Base-by-base conservation (phyloP, 1,140 invertebrate species). In the Microplitis mediator region DNA sequence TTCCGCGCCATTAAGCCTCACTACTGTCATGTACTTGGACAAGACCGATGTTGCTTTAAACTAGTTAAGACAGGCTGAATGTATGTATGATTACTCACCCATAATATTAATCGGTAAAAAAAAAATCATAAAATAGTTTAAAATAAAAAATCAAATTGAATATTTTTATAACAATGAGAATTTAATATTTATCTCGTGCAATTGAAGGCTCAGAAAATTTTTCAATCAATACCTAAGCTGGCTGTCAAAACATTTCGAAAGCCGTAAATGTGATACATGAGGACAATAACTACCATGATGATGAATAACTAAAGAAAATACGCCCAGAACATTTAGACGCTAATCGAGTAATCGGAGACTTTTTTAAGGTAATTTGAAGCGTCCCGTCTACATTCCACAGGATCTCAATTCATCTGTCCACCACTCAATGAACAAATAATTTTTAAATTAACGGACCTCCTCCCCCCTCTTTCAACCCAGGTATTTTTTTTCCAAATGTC, bases 1-100 rank as follows among this genome's bases (percentile, higher is more conserved):
- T 87, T 87, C 84, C 84, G 67, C 80, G 75, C 85, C 85, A 87
- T 87, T 87, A 86, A 86, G 69, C 75, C 71, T 66, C 60, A 75
- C 70, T 78, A 76, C 58, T 77, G 76, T 77, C 75, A 76, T 69
- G 74, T 73, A 51, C 4, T 56, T 35, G 54, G 39, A 13, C 67
- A 39, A 52, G 45, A 69, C 78, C 76, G 80, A 87, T 86, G 82
- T 84, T 74, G 77, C 71, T 81, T 34, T 50, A 81, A 84, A 85
- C 75, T 72, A 72, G 78, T 69, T 74, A 81, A 75, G 85, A 86
- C 85, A 85, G 79, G 74, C 84, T 81, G 45, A 66, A 66, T 66
- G n/a, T 23, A 45, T 50, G 50, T 51, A 34, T 45, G 32, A 45
- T 23, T 51, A 61, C 58, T 61, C 58, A 61, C 31, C 39, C 23